Evolutionary conservation across 2,113 vertebrate species (phyloP), one percentile per base, ranked within the genome.

Genomic region (Zapornia atra): DNA sequence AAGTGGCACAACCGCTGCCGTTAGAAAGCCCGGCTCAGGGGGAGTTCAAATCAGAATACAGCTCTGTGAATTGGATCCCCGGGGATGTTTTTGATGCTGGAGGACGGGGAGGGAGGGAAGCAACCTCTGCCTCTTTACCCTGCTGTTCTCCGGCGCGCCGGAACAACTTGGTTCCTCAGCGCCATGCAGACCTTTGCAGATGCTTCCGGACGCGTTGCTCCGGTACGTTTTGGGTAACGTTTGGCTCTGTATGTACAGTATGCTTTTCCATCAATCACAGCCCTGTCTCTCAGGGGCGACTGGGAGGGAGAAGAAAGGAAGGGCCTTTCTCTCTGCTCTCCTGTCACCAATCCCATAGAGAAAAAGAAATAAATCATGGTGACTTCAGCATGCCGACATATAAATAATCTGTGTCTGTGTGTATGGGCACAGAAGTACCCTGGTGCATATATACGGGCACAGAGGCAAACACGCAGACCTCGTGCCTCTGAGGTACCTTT

Each of bases 191-290:
- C 7, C 63, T 63, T 34, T 44, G 53, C 10, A 24, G 46, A 59
- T 63, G 14, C 60, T 83, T 83, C 51, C 51, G 22, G 24, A 36
- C 10, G 4, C 73, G 1, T 25, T 4, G 40, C 10, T 33, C 15
- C 13, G 3, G 3, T 5, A 9, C 14, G 14, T 2, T 4, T 24
- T 77, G 3, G 1, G 19, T 46, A 31, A 36, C 21, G 19, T 68
- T 31, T 46, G 51, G 31, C 12, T 90, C 51, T 51, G 15, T 29
- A 7, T 13, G 13, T 40, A 7, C 13, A 12, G 24, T 6, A 3
- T 11, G 48, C 14, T 82, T 59, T 87, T 64, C 61, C 21, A 0
- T 48, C 64, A 42, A 9, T 38, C 31, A 56, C 29, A 71, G 24
- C 13, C 11, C 12, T 34, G 13, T 22, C 34, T 60, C 38, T 66